A percentile compares a stretch with the other conserved stretches of the same genome.
Conservation (phyloP, 2,797 vertebrate genomes). For the Nannoperca australis region DNA sequence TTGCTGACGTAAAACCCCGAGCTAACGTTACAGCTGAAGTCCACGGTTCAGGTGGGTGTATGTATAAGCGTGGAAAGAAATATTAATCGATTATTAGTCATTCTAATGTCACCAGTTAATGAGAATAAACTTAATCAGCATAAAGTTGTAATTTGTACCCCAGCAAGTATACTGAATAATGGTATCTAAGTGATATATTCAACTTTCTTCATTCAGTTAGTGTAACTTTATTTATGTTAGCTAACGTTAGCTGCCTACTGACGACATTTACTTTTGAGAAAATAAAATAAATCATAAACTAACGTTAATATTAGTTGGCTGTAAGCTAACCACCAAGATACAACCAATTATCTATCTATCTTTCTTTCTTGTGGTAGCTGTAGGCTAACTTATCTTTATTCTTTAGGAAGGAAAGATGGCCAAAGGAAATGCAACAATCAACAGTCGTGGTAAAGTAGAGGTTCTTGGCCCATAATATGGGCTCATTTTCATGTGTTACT, state of each 20-base stretch:
- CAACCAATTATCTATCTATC: background rate
- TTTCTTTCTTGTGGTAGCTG: too few relatives aligned
- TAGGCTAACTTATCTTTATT: background rate
- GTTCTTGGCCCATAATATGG: background rate
- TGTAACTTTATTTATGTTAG: slow-evolving; percentile 7
- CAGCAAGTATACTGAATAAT: background rate
- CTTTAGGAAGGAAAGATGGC: slow-evolving; percentile 55
- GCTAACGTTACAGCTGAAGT: background rate
- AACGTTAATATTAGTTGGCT: background rate
- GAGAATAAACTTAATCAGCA: background rate
- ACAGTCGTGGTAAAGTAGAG: slow-evolving; percentile 54
- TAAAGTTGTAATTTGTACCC: background rate
- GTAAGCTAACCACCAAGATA: background rate
- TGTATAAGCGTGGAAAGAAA: background rate
- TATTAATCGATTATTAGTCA: too few relatives aligned
- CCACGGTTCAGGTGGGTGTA: background rate
- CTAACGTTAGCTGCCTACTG: slow-evolving; percentile 22
- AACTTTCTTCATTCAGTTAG: background rate
- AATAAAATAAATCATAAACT: background rate
- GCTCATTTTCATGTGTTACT: background rate
- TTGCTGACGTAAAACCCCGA: slow-evolving; percentile 69
- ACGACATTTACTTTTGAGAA: background rate
- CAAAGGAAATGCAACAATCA: slow-evolving; percentile 58
- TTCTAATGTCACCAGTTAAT: background rate
- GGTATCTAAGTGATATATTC: too few relatives aligned